These are phyloP conservation scores for Cherax destructor DNA, from an alignment of 1,140 invertebrate genomes.

Conservation along the genomic window DNA sequence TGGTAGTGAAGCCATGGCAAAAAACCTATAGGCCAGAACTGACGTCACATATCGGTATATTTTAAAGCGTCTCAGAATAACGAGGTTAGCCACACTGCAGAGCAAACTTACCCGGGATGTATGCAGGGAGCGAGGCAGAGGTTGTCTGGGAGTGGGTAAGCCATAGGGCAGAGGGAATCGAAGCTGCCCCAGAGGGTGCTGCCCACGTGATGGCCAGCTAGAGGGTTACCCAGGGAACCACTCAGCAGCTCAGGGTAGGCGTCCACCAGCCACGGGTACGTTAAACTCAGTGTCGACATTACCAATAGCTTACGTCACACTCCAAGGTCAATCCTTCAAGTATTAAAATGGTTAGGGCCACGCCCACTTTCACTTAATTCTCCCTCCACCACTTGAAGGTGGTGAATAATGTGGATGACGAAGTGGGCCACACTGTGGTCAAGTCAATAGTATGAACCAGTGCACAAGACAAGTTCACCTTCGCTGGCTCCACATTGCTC, in stretches of 20 bases:
- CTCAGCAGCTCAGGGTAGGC: constrained; percentile 68
- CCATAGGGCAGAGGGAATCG: constrained; percentile 58
- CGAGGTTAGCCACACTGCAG: too few relatives aligned
- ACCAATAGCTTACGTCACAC: background rate
- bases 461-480: background rate
- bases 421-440: background rate
- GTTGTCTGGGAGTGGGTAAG: constrained; percentile 42
- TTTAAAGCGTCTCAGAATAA: too few relatives aligned
- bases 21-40: too few relatives aligned
- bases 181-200: constrained; percentile 56
- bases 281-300: constrained; percentile 57
- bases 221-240: constrained; percentile 53
- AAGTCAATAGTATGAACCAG: background rate
- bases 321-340: background rate
- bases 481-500: background rate
- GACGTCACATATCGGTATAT: too few relatives aligned
- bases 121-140: constrained; percentile 22
- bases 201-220: constrained; percentile 47
- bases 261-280: constrained; percentile 69
- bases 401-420: background rate
- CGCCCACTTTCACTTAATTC: constrained; percentile 1
- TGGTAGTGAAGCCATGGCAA: too few relatives aligned
- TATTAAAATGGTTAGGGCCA: background rate
- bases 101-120: constrained; percentile 44
- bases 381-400: too few relatives aligned